phyloP scores from a whole-genome alignment of 2,113 vertebrate species.

The Phycodurus eques region DNA sequence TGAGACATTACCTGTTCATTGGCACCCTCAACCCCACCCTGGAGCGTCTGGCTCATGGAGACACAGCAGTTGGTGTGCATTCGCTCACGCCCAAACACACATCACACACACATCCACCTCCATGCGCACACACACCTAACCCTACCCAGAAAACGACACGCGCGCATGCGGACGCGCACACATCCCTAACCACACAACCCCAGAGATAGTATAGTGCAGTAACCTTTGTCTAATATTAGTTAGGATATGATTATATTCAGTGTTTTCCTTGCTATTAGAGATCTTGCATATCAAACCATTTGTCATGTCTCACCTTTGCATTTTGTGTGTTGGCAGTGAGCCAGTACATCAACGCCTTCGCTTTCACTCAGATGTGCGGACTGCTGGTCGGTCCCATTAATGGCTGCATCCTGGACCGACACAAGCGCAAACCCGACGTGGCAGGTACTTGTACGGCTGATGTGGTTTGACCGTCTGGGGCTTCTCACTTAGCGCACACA shows the following conservation, averaged over 20 bases:
- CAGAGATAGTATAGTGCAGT: neutral
- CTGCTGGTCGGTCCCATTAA: constrained; percentile 91
- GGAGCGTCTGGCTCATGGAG: constrained; percentile 59
- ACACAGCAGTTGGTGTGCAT: constrained; percentile 68
- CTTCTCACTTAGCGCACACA: no score
- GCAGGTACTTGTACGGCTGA: constrained; percentile 43
- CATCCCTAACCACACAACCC: no score
- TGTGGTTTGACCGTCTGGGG: no score
- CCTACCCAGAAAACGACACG: no score
- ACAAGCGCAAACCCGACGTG: constrained; percentile 69
- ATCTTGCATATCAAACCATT: neutral
- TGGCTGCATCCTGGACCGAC: constrained; percentile 84
- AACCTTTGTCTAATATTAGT: neutral
- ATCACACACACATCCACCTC: no score
- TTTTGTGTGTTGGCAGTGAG: constrained; percentile 74
- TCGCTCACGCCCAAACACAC: constrained; percentile 12
- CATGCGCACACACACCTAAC: neutral
- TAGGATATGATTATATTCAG: neutral
- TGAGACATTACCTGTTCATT: constrained; percentile 89
- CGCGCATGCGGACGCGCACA: no score
- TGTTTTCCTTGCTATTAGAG: neutral
- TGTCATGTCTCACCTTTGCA: constrained; percentile 8
- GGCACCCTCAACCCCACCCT: constrained; percentile 86
- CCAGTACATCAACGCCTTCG: constrained; percentile 86
- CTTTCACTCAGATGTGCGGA: constrained; percentile 87